These are phyloP conservation scores for Chesias legatella DNA, from an alignment of 2,888 invertebrate species.

Conservation along the genomic window DNA sequence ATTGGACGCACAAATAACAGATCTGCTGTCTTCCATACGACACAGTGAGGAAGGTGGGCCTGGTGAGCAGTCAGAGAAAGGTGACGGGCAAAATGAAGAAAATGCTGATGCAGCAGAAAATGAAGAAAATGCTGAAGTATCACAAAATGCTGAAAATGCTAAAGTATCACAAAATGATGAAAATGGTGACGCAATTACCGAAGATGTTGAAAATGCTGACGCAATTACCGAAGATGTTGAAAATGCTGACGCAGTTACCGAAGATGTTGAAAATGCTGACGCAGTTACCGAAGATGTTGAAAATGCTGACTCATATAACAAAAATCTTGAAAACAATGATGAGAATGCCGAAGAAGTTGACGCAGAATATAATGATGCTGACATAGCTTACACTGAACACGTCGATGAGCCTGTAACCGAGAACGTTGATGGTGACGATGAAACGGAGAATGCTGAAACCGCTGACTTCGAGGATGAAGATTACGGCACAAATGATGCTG, in stretches of 20 bases:
- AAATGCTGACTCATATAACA: neutral
- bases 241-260: neutral
- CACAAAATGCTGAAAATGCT: neutral
- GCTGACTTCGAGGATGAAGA: too few species aligned
- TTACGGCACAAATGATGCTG: too few species aligned
- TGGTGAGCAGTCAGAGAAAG: neutral
- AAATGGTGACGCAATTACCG: too few species aligned
- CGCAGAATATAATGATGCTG: neutral
- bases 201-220: neutral
- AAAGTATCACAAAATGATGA: neutral
- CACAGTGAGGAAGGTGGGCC: conserved; percentile 29
- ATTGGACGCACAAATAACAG: conserved; percentile 51
- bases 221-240: neutral
- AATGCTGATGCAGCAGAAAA: conserved; percentile 4
- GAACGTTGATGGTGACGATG: too few species aligned
- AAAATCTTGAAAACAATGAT: conserved; percentile 1
- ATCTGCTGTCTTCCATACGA: conserved; percentile 48
- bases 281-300: neutral
- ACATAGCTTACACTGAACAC: neutral
- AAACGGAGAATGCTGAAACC: too few species aligned
- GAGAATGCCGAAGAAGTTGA: conserved; percentile 7
- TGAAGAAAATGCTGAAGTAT: neutral
- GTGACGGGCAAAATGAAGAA: conserved; percentile 1
- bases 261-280: neutral
- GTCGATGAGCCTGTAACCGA: neutral